Base-by-base conservation (phyloP, 2,888 invertebrate genomes). In the Drosophila gaucha region DNA sequence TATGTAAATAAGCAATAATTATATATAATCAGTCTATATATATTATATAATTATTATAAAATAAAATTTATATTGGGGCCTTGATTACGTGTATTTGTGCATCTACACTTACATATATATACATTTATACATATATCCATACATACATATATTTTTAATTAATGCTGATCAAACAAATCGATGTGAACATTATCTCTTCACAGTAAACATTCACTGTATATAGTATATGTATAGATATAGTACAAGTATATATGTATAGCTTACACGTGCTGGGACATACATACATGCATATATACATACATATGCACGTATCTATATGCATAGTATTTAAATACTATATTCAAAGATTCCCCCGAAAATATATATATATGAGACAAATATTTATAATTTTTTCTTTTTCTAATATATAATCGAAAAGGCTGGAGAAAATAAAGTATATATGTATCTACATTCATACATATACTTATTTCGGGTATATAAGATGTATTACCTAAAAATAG, bases 401-500 rank as follows among this genome's bases (percentile, higher is more conserved):
- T 12, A 44, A n/a, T 12, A 44, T 44, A 44, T 44, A n/a, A 28
- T 44, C 43, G n/a, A n/a, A n/a, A n/a, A n/a, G n/a, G 6, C 28
- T 44, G 18, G n/a, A n/a, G n/a, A n/a, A n/a, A n/a, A n/a, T n/a
- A n/a, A n/a, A n/a, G n/a, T n/a, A n/a, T 12, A 38, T 6, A 22
- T 20, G 6, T 12, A 30, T 8, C 30, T 6, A 43, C 4, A 30
- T 20, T 51, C 24, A 39, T 39, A 51, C n/a, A 51, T 16, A 26
- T 35, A 50, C 36, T 16, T 50, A 47, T 47, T 51, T 51, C 26
- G 38, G 38, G 50, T 22, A 30, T 59, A 59, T 44, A 70, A 68
- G 73, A 82, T 76, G n/a, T n/a, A 63, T 70, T 67, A 46, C 51
- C 82, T 82, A 80, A 64, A 82, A 78, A 80, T 80, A 82, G 79